Conservation (phyloP, 2,797 vertebrate species). For the Anguilla marmorata region DNA sequence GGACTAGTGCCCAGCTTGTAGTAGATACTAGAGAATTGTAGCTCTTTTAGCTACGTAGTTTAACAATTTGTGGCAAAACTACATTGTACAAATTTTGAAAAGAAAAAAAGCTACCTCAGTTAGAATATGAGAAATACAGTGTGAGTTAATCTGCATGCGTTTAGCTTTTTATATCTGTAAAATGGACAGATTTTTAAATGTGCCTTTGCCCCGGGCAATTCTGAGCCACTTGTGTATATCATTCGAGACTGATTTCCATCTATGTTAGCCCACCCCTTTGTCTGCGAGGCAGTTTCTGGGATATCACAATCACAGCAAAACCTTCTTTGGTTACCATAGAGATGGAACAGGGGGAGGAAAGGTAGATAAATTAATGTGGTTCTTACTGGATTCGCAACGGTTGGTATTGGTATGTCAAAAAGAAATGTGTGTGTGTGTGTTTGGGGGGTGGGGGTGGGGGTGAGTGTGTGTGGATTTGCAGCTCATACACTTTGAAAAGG, state of each 20-base stretch:
- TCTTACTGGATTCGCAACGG: constrained; percentile 46
- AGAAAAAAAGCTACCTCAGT: not conserved
- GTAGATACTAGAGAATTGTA: not conserved
- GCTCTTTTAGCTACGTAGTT: not conserved
- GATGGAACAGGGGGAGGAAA: constrained; percentile 50
- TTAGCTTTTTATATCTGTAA: not conserved
- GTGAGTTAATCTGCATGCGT: not conserved
- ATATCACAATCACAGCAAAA: constrained; percentile 37
- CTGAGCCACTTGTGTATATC: not conserved
- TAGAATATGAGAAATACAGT: not conserved
- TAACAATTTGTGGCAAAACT: not conserved
- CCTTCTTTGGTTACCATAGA: constrained; percentile 60
- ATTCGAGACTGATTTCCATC: constrained; percentile 34
- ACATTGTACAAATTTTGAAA: not conserved
- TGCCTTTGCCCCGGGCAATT: not conserved
- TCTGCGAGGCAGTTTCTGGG: constrained; percentile 37
- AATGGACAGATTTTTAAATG: constrained; percentile 7
- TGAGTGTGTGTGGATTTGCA: not conserved
- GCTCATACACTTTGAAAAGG: not conserved
- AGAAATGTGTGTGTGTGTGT: constrained; percentile 34
- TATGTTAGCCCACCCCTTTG: constrained; percentile 27
- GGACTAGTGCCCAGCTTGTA: not conserved
- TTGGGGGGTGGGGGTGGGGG: not conserved
- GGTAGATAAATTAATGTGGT: constrained; percentile 47
- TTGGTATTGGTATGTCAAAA: constrained; percentile 46